Percentiles rank a stretch among this genome's conserved stretches.
Evolutionary conservation across 2,888 invertebrate genomes (phyloP).

Genomic region (Scaptodrosophila latifasciaeformis): DNA sequence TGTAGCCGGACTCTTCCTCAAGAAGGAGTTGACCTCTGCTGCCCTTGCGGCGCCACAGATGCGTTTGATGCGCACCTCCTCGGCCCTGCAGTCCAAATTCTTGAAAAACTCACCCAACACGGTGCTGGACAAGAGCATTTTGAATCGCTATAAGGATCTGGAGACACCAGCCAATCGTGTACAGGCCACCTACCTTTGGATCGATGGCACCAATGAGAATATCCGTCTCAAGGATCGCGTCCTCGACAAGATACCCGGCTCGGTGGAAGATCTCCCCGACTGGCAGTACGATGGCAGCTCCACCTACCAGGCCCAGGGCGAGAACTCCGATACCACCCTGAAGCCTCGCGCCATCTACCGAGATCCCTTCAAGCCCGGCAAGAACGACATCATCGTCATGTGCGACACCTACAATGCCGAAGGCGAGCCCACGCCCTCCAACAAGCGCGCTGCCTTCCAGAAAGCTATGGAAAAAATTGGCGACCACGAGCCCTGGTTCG

Average conservation of each 20-base stretch:
- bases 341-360: conserved; percentile 86
- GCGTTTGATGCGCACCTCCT: conserved; percentile 49
- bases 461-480: conserved; percentile 77
- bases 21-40: conserved; percentile 60
- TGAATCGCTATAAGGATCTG: conserved; percentile 84
- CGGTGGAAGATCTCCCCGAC: conserved; percentile 80
- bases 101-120: conserved; percentile 84
- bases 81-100: conserved; percentile 37
- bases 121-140: conserved; percentile 83
- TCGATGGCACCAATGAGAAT: conserved; percentile 84
- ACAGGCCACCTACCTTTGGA: conserved; percentile 84
- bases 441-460: conserved; percentile 76
- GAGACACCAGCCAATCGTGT: conserved; percentile 76
- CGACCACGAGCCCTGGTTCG: conserved; percentile 83
- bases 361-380: conserved; percentile 85
- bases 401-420: conserved; percentile 85
- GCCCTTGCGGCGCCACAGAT: conserved; percentile 46
- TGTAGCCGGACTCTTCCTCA: conserved; percentile 71
- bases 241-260: conserved; percentile 80
- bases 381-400: conserved; percentile 83
- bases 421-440: conserved; percentile 74
- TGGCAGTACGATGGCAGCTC: conserved; percentile 88
- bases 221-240: conserved; percentile 83
- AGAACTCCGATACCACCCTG: conserved; percentile 84
- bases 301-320: conserved; percentile 80